Percentiles rank a stretch among this genome's conserved stretches.
Conservation (phyloP, 2,888 invertebrate species). For the Heteromurus nitidus region DNA sequence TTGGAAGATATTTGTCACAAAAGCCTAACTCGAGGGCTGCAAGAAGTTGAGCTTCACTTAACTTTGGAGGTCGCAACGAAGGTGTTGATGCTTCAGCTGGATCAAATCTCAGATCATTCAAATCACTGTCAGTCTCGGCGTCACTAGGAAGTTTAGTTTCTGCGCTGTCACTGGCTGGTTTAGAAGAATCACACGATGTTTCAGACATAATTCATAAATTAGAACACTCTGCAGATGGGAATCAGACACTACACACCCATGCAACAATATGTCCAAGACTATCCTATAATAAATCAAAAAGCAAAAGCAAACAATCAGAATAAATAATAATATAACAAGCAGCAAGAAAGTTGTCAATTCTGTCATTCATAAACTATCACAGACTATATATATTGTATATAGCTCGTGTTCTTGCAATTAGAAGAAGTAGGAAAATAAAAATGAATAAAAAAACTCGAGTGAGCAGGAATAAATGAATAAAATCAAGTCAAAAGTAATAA, state of each 20-base stretch:
- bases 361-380: background rate
- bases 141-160: conserved; percentile 2
- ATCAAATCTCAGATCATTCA: conserved; percentile 49
- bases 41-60: conserved; percentile 45
- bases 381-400: too few species aligned
- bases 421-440: too few species aligned
- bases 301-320: background rate
- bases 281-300: conserved; percentile 16
- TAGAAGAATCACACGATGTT: conserved; percentile 25
- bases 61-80: conserved; percentile 44
- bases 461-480: too few species aligned
- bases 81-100: conserved; percentile 21
- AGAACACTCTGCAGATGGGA: background rate
- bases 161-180: background rate
- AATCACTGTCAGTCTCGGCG: conserved; percentile 22
- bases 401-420: too few species aligned
- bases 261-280: conserved; percentile 24
- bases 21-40: conserved; percentile 54
- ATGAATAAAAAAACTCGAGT: too few species aligned
- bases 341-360: background rate
- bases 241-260: conserved; percentile 30
- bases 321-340: background rate
- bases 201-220: conserved; percentile 45
- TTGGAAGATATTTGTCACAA: conserved; percentile 51
- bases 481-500: too few species aligned